phyloP scores from a whole-genome alignment of 2,888 invertebrate species.

The Ichneumon xanthorius region DNA sequence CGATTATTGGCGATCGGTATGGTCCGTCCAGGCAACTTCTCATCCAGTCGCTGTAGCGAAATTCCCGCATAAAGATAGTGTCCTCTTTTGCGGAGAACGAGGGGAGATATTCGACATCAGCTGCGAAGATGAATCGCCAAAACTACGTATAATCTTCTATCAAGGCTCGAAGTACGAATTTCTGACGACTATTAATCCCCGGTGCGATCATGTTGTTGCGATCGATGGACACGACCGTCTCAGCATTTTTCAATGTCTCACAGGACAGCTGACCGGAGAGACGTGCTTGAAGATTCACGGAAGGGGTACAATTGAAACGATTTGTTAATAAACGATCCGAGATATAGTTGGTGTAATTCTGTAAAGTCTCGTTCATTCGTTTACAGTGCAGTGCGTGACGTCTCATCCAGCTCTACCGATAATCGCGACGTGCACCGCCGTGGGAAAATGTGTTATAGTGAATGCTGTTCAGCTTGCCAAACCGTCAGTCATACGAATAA shows the following conservation, averaged over 20 bases:
- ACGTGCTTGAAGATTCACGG: slow-evolving; percentile 73
- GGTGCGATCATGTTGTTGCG: slow-evolving; percentile 55
- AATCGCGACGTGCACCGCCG: slow-evolving; percentile 68
- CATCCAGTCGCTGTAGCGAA: slow-evolving; percentile 68
- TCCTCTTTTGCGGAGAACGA: slow-evolving; percentile 70
- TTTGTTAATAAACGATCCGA: not conserved
- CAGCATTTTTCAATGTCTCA: slow-evolving; percentile 69
- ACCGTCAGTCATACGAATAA: slow-evolving; percentile 66
- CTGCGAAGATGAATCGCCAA: slow-evolving; percentile 69
- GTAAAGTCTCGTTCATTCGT: slow-evolving; percentile 26
- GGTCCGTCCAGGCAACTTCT: slow-evolving; percentile 72
- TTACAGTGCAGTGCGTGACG: slow-evolving; percentile 69
- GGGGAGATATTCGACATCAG: slow-evolving; percentile 75
- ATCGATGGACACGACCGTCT: slow-evolving; percentile 72
- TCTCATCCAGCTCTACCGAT: slow-evolving; percentile 72
- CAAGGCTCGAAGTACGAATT: slow-evolving; percentile 67
- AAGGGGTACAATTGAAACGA: slow-evolving; percentile 69
- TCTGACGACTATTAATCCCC: slow-evolving; percentile 60
- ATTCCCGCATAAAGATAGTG: slow-evolving; percentile 71
- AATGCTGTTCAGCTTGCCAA: slow-evolving; percentile 48
- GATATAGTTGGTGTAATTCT: not conserved
- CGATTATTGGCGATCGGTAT: slow-evolving; percentile 71
- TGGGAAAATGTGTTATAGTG: slow-evolving; percentile 75
- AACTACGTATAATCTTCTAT: slow-evolving; percentile 63
- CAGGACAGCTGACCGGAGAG: slow-evolving; percentile 66